These are phyloP conservation scores for Drosophila multiciliata DNA, from an alignment of 2,888 invertebrate species.

Conservation along the genomic window DNA sequence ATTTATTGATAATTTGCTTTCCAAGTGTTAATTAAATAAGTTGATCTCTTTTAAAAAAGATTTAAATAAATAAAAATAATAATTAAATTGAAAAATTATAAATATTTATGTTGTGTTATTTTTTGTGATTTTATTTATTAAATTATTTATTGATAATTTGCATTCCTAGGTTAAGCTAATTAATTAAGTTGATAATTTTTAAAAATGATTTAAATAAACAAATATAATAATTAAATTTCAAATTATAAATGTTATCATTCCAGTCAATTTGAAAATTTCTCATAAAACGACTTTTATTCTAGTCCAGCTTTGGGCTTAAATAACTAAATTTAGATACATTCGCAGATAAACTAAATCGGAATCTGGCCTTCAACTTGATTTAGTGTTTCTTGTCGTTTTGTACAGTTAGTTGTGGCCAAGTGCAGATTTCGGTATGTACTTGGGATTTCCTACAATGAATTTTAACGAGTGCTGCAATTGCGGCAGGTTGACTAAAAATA, in stretches of 20 bases:
- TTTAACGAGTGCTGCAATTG: constrained; percentile 66
- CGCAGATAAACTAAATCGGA: background rate
- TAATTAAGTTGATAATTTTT: background rate
- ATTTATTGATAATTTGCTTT: too few species aligned
- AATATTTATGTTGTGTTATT: too few species aligned
- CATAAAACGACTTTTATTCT: background rate
- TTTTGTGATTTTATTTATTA: background rate
- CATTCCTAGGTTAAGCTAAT: too few species aligned
- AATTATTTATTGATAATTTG: rapidly evolving
- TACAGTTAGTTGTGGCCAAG: constrained; percentile 43
- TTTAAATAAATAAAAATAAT: background rate
- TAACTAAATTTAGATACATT: background rate
- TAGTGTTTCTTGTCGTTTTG: background rate
- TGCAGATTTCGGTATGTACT: constrained; percentile 52
- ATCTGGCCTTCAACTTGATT: constrained; percentile 6
- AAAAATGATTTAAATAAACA: background rate
- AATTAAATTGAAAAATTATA: too few species aligned
- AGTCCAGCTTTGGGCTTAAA: background rate
- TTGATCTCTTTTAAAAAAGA: too few species aligned
- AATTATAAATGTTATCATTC: background rate
- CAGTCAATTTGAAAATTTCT: background rate
- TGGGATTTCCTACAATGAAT: constrained; percentile 63
- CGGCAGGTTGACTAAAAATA: constrained; percentile 60
- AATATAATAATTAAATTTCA: background rate
- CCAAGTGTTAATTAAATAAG: too few species aligned